These are phyloP conservation scores for Coreius guichenoti DNA, from an alignment of 2,797 vertebrate species.

Conservation along the genomic window DNA sequence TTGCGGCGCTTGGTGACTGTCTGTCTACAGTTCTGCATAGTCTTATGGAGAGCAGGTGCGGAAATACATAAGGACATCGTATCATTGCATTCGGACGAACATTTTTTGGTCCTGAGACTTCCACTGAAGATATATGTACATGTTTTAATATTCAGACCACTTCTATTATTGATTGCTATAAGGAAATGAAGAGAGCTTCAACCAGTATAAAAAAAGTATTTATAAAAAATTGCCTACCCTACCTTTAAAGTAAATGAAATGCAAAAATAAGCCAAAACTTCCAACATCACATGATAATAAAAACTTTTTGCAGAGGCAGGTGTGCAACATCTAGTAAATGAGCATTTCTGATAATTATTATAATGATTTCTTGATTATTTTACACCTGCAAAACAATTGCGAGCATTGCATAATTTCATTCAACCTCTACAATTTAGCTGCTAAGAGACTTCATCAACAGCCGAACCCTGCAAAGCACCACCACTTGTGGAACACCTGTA, in stretches of 20 bases:
- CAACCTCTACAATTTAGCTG: not conserved
- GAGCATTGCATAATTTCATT: not conserved
- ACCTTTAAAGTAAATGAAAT: not conserved
- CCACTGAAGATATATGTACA: too few species aligned
- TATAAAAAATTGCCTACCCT: too few species aligned
- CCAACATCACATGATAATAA: not conserved
- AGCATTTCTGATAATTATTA: slow-evolving; percentile 10
- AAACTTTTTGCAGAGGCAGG: not conserved
- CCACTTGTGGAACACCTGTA: slow-evolving; percentile 4
- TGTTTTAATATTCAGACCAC: too few species aligned
- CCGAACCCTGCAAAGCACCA: not conserved
- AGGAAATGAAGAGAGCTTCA: too few species aligned
- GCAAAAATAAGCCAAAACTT: not conserved
- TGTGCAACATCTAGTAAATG: not conserved
- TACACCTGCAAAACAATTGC: slow-evolving; percentile 3
- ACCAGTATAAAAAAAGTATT: too few species aligned
- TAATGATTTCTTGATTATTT: slow-evolving; percentile 3
- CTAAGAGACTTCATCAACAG: not conserved
- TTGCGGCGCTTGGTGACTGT: too few species aligned
- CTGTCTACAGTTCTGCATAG: too few species aligned
- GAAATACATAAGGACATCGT: too few species aligned
- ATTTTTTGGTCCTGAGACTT: too few species aligned
- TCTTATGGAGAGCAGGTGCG: too few species aligned
- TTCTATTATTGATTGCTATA: too few species aligned
- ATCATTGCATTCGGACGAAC: too few species aligned